Conservation (phyloP, 2,888 invertebrate species). For the Temnothorax unifasciatus region DNA sequence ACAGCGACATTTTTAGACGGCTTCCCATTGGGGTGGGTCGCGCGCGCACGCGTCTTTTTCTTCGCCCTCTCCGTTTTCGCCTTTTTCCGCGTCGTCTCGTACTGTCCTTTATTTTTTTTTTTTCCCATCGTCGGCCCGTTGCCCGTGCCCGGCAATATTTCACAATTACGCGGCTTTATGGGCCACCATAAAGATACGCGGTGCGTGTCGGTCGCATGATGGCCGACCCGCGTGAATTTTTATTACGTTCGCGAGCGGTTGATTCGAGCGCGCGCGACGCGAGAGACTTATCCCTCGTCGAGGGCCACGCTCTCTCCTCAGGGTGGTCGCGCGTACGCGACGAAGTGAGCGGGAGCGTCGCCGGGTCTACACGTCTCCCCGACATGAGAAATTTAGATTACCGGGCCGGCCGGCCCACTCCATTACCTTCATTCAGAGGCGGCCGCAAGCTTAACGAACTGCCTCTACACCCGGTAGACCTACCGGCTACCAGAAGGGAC, state of each 20-base stretch:
- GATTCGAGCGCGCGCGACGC: slow-evolving; percentile 39
- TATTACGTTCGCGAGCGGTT: slow-evolving; percentile 66
- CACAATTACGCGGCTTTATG: slow-evolving; percentile 84
- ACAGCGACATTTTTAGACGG: slow-evolving; percentile 75
- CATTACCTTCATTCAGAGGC: slow-evolving; percentile 75
- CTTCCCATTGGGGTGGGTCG: slow-evolving; percentile 19
- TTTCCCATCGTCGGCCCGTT: slow-evolving; percentile 78
- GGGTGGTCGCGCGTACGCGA: neutral
- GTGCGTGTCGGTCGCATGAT: slow-evolving; percentile 82
- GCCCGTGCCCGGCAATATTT: slow-evolving; percentile 81
- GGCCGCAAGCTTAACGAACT: slow-evolving; percentile 75
- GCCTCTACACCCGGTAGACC: slow-evolving; percentile 64
- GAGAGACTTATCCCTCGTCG: slow-evolving; percentile 64
- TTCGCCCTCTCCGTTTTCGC: slow-evolving; percentile 2
- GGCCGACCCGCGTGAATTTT: slow-evolving; percentile 80
- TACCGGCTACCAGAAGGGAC: slow-evolving; percentile 64
- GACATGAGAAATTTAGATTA: slow-evolving; percentile 79
- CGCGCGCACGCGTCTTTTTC: slow-evolving; percentile 40
- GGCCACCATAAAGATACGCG: slow-evolving; percentile 83
- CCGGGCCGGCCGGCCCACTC: slow-evolving; percentile 67
- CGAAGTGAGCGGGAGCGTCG: slow-evolving; percentile 12
- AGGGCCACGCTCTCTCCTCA: slow-evolving; percentile 30
- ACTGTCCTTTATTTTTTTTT: slow-evolving; percentile 11
- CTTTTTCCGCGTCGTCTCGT: neutral
- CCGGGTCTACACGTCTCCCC: slow-evolving; percentile 56